Evolutionary conservation across 1,140 invertebrate genomes (phyloP).

Genomic region (Heliconius hermathena): DNA sequence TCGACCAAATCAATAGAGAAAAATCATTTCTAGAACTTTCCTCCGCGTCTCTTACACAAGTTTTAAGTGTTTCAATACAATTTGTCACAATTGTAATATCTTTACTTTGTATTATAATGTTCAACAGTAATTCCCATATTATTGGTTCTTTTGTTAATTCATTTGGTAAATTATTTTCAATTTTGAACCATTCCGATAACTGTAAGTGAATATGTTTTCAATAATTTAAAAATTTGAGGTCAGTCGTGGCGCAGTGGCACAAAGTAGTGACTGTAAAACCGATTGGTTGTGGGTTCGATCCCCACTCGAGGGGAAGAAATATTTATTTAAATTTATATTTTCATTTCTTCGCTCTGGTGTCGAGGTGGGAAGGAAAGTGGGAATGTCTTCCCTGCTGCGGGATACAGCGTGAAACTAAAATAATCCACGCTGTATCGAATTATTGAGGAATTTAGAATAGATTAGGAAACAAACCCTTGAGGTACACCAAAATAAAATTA

Average conservation of each 20-base stretch:
- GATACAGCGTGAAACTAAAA: no score
- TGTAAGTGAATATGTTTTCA: constrained; percentile 27
- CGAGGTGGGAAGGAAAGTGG: no score
- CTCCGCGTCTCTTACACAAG: constrained; percentile 54
- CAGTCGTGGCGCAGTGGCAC: no score
- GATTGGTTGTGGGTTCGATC: no score
- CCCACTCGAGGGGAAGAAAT: no score
- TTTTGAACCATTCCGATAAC: constrained; percentile 69
- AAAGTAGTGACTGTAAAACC: no score
- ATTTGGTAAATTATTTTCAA: constrained; percentile 58
- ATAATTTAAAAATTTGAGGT: neutral
- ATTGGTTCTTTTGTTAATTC: constrained; percentile 59
- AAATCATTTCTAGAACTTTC: constrained; percentile 55
- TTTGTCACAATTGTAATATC: constrained; percentile 50
- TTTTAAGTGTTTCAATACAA: constrained; percentile 56
- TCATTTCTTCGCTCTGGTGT: no score
- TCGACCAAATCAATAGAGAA: constrained; percentile 54
- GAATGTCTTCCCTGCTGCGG: no score
- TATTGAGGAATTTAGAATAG: no score
- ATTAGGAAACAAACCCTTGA: neutral
- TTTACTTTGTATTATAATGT: constrained; percentile 56
- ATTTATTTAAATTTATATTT: no score
- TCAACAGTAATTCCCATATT: constrained; percentile 65
- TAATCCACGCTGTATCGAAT: no score
- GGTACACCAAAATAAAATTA: neutral